Conservation (phyloP, 2,113 vertebrate species). For the Thomomys bottae region DNA sequence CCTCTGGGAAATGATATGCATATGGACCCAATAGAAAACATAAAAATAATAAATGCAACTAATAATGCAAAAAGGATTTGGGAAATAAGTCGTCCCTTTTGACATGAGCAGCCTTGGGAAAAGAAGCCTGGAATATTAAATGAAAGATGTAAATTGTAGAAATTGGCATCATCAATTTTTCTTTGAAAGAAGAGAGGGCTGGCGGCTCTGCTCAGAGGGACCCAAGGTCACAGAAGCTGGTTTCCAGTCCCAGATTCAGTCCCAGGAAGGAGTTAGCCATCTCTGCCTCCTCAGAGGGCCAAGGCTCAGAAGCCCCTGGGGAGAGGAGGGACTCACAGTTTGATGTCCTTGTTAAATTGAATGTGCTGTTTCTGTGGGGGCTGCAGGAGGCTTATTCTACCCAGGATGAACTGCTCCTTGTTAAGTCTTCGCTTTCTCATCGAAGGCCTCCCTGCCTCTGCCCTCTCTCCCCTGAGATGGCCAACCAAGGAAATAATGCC, state of each 20-base stretch:
- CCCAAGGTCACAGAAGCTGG: neutral
- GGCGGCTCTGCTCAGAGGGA: neutral
- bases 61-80: slow-evolving; percentile 64
- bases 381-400: neutral
- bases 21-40: slow-evolving; percentile 48
- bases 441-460: neutral
- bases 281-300: neutral
- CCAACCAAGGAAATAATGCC: slow-evolving; percentile 23
- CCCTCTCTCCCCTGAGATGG: slow-evolving; percentile 32
- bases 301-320: neutral
- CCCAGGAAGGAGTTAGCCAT: neutral
- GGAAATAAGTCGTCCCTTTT: slow-evolving; percentile 71
- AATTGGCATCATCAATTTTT: slow-evolving; percentile 76
- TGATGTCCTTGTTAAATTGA: neutral
- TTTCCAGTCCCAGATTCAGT: neutral
- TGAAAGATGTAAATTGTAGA: slow-evolving; percentile 77
- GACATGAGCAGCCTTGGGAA: slow-evolving; percentile 60
- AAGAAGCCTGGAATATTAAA: slow-evolving; percentile 69
- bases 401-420: neutral
- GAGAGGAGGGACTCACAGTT: neutral
- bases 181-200: slow-evolving; percentile 37
- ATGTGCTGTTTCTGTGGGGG: neutral
- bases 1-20: slow-evolving; percentile 42
- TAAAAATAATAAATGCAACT: slow-evolving; percentile 77
- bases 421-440: slow-evolving; percentile 18